A percentile compares a stretch with the other conserved stretches of the same genome.
Conservation (phyloP, 2,113 vertebrate species). For the Chrysemys picta region DNA sequence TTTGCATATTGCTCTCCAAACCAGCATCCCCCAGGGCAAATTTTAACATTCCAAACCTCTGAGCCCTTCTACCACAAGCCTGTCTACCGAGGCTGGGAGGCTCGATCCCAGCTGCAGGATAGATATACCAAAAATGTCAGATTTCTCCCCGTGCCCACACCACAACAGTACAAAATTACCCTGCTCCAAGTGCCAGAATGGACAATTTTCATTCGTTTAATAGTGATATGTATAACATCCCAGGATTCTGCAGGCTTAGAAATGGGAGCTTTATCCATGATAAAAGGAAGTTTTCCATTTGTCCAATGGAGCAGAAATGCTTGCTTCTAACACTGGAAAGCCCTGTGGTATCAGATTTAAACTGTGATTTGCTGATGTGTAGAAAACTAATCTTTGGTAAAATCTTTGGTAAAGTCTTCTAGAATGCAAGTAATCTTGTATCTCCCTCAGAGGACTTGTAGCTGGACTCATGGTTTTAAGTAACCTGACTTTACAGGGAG, state of each 20-base stretch:
- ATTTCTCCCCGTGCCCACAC: background rate
- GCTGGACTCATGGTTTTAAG: background rate
- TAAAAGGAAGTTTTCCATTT: background rate
- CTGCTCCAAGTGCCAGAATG: background rate
- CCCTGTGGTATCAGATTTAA: background rate
- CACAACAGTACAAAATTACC: background rate
- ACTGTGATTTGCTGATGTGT: background rate
- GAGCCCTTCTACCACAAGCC: background rate
- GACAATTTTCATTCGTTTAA: background rate
- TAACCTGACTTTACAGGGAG: background rate
- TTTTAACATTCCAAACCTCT: background rate
- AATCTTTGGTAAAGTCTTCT: background rate
- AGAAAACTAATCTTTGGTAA: background rate
- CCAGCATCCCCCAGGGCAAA: background rate
- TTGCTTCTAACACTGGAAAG: background rate
- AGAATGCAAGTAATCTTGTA: background rate
- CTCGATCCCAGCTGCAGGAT: background rate
- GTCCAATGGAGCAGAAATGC: background rate
- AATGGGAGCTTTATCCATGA: background rate
- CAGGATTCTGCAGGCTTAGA: background rate
- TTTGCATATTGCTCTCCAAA: background rate
- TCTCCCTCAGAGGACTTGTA: background rate
- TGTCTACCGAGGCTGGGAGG: too few relatives aligned
- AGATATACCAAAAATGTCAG: background rate
- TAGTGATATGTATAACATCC: background rate